Percentiles rank a stretch among this genome's conserved stretches.
Evolutionary conservation across 1,140 invertebrate genomes (phyloP).

Genomic region (Trialeurodes vaporariorum): DNA sequence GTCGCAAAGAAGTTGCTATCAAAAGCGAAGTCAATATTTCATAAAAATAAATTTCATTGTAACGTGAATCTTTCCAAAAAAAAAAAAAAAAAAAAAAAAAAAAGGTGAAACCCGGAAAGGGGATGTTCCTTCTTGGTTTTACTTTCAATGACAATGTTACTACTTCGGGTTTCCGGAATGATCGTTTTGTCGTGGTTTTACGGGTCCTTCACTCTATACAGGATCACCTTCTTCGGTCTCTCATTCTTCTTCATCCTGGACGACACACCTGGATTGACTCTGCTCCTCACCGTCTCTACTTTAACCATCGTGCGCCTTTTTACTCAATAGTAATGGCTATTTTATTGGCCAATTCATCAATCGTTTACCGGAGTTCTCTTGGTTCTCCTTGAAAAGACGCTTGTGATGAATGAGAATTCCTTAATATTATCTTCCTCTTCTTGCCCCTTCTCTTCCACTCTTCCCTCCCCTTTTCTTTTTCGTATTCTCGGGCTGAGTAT

Average conservation of each 20-base stretch:
- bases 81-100: too few relatives aligned
- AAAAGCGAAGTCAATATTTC: not conserved
- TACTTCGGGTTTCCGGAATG: not conserved
- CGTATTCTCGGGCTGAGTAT: too few relatives aligned
- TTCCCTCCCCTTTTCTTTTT: too few relatives aligned
- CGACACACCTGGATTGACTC: too few relatives aligned
- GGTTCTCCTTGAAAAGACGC: not conserved
- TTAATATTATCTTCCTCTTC: not conserved
- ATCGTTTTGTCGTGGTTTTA: not conserved
- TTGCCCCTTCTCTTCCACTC: not conserved
- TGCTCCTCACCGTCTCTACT: not conserved
- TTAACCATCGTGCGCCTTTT: not conserved
- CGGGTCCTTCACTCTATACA: not conserved
- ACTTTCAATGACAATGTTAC: not conserved
- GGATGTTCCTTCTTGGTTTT: not conserved
- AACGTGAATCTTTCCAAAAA: not conserved
- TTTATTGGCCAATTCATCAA: not conserved
- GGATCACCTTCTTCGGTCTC: too few relatives aligned
- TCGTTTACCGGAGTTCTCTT: too few relatives aligned
- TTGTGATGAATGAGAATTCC: not conserved
- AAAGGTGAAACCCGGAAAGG: not conserved
- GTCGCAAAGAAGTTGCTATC: too few relatives aligned
- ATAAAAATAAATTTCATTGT: not conserved
- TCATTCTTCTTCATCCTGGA: too few relatives aligned
- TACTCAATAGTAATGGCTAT: not conserved